Base-by-base conservation (phyloP, 53 echinoderm and acorn worm species). In the Echinometra lucunter region DNA sequence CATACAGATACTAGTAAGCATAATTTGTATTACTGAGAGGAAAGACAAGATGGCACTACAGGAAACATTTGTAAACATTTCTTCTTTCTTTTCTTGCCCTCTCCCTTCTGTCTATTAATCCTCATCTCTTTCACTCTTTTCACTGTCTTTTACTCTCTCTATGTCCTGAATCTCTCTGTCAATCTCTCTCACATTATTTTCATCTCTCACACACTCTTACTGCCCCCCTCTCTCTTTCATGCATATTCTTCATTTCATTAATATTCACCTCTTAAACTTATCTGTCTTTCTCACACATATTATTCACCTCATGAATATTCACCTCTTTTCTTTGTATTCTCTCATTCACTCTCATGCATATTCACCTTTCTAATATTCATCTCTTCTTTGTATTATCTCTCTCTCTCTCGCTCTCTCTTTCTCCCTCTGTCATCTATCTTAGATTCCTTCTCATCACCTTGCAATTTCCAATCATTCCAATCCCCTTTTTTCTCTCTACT, bases 321-420 rank as follows among this genome's bases (percentile, higher is more conserved):
- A n/a, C n/a, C n/a, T n/a, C n/a, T n/a, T n/a, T n/a, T n/a, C n/a
- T n/a, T n/a, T n/a, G n/a, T n/a, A n/a, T n/a, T n/a, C n/a, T n/a
- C n/a, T n/a, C n/a, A n/a, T n/a, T n/a, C n/a, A n/a, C n/a, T n/a
- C n/a, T n/a, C n/a, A n/a, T n/a, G n/a, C n/a, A n/a, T n/a, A 17
- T 49, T n/a, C 25, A 35, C 28, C 37, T 12, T 49, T 44, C 13
- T 13, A 56, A 56, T 56, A 56, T 56, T 47, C 53, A n/a, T n/a
- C n/a, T n/a, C n/a, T n/a, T n/a, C n/a, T n/a, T n/a, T n/a, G n/a
- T n/a, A n/a, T n/a, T n/a, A n/a, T 87, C 45, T 87, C 70, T 49
- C 88, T 95, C 44, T 60, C 87, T 66, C 69, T 93, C 35, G 9
- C 9, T 30, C 66, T n/a, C 66, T 27, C 66, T 66, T 2, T 28